Percentiles rank a stretch among this genome's conserved stretches.
These are phyloP conservation scores for Aphaenogaster ashmeadi DNA, from an alignment of 1,140 invertebrate species.

Conservation along the genomic window DNA sequence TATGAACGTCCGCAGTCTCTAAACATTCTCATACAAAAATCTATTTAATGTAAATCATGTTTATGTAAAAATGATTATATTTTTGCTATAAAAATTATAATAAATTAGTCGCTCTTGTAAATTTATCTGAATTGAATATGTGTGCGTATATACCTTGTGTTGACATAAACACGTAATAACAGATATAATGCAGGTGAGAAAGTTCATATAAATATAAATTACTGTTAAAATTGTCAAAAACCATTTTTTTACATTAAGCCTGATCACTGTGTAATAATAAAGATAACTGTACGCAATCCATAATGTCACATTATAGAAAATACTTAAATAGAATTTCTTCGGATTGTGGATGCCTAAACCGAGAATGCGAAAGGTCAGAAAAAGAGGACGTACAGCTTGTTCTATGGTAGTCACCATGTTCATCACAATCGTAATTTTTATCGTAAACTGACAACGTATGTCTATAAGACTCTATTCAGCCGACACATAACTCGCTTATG, in stretches of 20 bases:
- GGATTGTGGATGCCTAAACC: neutral
- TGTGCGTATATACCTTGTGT: neutral
- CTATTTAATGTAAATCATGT: neutral
- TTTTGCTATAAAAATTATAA: neutral
- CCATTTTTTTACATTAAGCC: neutral
- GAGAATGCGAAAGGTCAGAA: neutral
- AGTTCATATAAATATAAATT: neutral
- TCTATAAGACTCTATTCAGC: neutral
- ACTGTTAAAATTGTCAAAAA: no score
- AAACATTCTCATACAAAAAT: neutral
- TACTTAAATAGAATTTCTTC: neutral
- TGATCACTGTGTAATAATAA: neutral
- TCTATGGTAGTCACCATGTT: neutral
- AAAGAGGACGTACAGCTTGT: neutral
- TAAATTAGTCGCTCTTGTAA: neutral
- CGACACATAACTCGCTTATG: neutral
- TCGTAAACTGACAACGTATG: neutral
- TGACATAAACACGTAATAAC: neutral
- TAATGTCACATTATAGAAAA: neutral
- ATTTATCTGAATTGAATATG: neutral
- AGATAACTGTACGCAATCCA: neutral
- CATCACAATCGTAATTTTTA: neutral
- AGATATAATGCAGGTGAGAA: neutral
- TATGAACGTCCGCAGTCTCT: constrained; percentile 32
- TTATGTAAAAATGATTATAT: neutral